These are phyloP conservation scores for Xylocampa areola DNA, from an alignment of 2,888 invertebrate species.

Conservation along the genomic window DNA sequence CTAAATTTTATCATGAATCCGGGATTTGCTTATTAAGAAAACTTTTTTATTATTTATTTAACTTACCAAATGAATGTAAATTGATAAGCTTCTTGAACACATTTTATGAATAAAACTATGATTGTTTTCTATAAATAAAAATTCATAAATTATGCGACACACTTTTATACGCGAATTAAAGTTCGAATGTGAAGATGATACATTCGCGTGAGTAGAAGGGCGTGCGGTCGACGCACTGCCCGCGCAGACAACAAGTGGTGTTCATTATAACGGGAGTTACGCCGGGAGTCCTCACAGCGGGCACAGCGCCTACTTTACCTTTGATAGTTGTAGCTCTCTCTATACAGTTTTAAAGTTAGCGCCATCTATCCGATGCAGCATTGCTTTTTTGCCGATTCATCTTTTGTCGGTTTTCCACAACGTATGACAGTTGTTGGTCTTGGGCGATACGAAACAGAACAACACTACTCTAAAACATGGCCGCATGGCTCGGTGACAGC, in stretches of 20 bases:
- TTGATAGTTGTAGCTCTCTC: constrained; percentile 70
- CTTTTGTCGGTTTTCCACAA: constrained; percentile 60
- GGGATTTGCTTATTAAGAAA: no score
- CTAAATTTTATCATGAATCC: background rate
- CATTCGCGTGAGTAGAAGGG: constrained; percentile 86
- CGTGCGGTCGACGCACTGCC: constrained; percentile 89
- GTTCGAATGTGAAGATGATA: constrained; percentile 82
- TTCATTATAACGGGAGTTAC: constrained; percentile 88
- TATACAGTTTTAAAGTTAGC: constrained; percentile 65
- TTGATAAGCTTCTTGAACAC: constrained; percentile 77
- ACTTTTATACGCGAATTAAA: constrained; percentile 82
- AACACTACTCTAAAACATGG: constrained; percentile 77
- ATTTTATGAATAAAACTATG: constrained; percentile 73
- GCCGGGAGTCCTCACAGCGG: constrained; percentile 81
- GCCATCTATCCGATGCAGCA: constrained; percentile 71
- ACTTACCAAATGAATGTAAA: constrained; percentile 83
- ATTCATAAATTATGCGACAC: constrained; percentile 67
- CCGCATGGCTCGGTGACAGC: constrained; percentile 81
- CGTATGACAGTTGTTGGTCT: constrained; percentile 35
- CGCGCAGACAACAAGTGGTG: constrained; percentile 87
- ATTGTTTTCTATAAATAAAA: constrained; percentile 67
- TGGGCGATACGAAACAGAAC: constrained; percentile 36
- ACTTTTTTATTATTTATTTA: constrained; percentile 6
- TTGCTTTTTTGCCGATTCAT: constrained; percentile 39
- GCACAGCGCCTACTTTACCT: constrained; percentile 74